phyloP scores from a whole-genome alignment of 2,888 invertebrate genomes.

The Cryptocephalus primarius region DNA sequence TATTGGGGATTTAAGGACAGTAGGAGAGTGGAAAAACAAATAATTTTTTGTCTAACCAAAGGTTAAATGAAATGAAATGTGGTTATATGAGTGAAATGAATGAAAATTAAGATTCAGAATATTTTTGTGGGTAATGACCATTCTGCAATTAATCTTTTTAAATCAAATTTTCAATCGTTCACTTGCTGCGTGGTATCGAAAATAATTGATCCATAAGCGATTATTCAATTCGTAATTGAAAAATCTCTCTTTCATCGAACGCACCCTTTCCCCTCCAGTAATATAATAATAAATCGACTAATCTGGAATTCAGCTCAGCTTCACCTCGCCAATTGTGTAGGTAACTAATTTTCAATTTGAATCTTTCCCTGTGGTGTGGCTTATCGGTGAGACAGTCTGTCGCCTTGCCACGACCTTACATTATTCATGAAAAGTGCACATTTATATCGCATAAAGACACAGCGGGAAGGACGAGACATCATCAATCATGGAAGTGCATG shows the following conservation, averaged over 20 bases:
- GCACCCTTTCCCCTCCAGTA: neutral
- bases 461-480: constrained; percentile 16
- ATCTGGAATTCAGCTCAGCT: constrained; percentile 13
- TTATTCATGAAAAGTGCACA: constrained; percentile 38
- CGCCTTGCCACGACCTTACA: constrained; percentile 27
- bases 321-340: constrained; percentile 25
- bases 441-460: constrained; percentile 32
- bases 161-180: too few relatives aligned
- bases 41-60: too few relatives aligned
- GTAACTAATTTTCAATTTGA: constrained; percentile 38
- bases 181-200: too few relatives aligned
- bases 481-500: constrained; percentile 16
- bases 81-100: too few relatives aligned
- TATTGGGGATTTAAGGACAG: too few relatives aligned
- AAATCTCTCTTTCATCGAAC: neutral
- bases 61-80: too few relatives aligned
- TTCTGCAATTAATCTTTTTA: too few relatives aligned
- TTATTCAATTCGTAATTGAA: too few relatives aligned
- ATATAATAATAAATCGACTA: constrained; percentile 14
- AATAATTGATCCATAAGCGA: too few relatives aligned
- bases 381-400: neutral
- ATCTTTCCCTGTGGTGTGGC: constrained; percentile 21
- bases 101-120: too few relatives aligned
- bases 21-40: too few relatives aligned
- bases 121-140: too few relatives aligned